These are phyloP conservation scores for Agonopterix alstromeriana DNA, from an alignment of 2,888 invertebrate species.

Conservation along the genomic window DNA sequence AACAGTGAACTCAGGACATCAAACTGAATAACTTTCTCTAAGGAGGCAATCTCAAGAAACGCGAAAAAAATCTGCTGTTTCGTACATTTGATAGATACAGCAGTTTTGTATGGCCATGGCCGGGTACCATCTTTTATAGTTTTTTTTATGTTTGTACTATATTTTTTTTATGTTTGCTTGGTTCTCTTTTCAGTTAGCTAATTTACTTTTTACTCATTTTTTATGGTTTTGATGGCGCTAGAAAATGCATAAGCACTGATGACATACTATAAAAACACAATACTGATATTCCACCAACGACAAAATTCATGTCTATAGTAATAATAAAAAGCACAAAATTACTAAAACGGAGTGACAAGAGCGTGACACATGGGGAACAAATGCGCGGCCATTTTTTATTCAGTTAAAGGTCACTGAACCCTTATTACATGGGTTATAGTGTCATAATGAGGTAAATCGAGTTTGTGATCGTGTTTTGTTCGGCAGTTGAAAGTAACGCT, in stretches of 20 bases:
- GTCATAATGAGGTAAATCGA: conserved; percentile 37
- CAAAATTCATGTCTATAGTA: neutral
- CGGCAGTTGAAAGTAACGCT: conserved; percentile 14
- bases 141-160: too few species aligned
- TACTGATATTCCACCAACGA: neutral
- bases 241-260: neutral
- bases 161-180: too few species aligned
- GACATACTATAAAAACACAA: neutral
- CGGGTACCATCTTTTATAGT: too few species aligned
- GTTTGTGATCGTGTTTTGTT: conserved; percentile 21
- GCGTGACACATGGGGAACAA: conserved; percentile 47
- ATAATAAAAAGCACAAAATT: neutral
- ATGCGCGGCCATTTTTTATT: conserved; percentile 49
- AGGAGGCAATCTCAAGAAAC: too few species aligned
- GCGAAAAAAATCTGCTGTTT: too few species aligned
- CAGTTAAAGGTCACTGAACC: conserved; percentile 31
- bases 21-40: too few species aligned
- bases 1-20: too few species aligned
- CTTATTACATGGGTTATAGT: conserved; percentile 20
- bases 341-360: conserved; percentile 9
- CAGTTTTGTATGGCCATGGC: too few species aligned
- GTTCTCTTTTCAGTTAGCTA: too few species aligned
- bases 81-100: too few species aligned
- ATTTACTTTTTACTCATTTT: too few species aligned
- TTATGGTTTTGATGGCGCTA: too few species aligned